phyloP scores from a whole-genome alignment of 2,888 invertebrate genomes.

The Pseudococcus longispinus region DNA sequence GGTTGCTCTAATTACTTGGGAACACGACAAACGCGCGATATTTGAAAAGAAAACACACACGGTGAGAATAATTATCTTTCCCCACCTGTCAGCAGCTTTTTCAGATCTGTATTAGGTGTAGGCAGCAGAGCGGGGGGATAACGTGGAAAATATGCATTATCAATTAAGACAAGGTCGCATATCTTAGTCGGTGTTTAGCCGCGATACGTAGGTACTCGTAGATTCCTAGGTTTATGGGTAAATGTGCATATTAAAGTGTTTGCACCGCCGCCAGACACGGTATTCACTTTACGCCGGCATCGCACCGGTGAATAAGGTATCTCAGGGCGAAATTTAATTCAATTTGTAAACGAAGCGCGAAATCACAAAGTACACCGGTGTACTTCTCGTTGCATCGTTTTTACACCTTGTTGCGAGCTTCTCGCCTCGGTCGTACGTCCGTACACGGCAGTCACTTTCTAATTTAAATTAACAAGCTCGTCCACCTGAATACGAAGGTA shows the following conservation, averaged over 20 bases:
- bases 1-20: not conserved
- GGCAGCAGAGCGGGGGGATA: not conserved
- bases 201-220: not conserved
- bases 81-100: not conserved
- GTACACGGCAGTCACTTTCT: conserved; percentile 20
- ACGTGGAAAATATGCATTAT: not conserved
- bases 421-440: not conserved
- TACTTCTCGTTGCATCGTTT: not conserved
- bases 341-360: conserved; percentile 45
- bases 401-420: conserved; percentile 14
- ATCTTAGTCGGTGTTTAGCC: not conserved
- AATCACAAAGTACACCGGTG: not conserved
- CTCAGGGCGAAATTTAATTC: conserved; percentile 25
- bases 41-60: not conserved
- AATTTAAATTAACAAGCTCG: conserved; percentile 44
- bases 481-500: not conserved
- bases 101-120: not conserved
- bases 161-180: conserved; percentile 20
- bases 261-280: not conserved
- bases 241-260: not conserved
- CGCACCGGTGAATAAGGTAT: too few relatives aligned
- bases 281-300: too few relatives aligned
- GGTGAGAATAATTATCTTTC: not conserved
- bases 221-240: not conserved
- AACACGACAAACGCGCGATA: not conserved